Base-by-base conservation (phyloP, 2,113 vertebrate genomes). In the Alectura lathami region DNA sequence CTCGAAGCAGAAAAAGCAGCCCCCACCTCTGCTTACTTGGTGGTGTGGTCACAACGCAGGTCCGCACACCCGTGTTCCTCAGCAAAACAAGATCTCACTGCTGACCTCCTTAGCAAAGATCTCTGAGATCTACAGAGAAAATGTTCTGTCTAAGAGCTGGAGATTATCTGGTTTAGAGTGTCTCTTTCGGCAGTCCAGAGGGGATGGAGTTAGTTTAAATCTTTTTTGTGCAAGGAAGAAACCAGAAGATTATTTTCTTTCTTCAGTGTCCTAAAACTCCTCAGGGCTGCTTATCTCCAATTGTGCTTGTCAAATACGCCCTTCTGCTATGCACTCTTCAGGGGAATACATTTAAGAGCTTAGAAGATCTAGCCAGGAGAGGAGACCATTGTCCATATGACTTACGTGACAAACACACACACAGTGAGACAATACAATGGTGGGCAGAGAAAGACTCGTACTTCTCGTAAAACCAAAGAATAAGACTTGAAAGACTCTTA, bases 141-240 rank as follows among this genome's bases (percentile, higher is more conserved):
- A 93, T 48, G 84, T 92, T 91, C 66, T 64, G 86, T 90, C 92
- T 93, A 91, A 82, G 91, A 94, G 84, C 69, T 92, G 77, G 63
- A 96, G 95, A 96, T 97, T 96, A 97, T 94, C 93, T 94, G 93
- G 91, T 96, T 96, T 93, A 95, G 78, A 88, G 84, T 50, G 87
- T 90, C 93, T 95, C 94, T 96, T 95, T 91, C 88, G 77, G 73
- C 76, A 86, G 93, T 93, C 91, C 79, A 89, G 91, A 94, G 94
- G 94, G 93, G 91, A 88, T 81, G 72, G 83, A 88, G 83, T 86
- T 83, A 78, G 93, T 95, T 89, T 90, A 95, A 93, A 86, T 77
- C 75, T 92, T 94, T 34, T 80, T 92, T 86, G 75, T 96, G 75
- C 56, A 79, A 86, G 91, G 93, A 95, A 96, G 85, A 94, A 91